phyloP scores from a whole-genome alignment of 2,888 invertebrate genomes.

The Andrena trimmerana region DNA sequence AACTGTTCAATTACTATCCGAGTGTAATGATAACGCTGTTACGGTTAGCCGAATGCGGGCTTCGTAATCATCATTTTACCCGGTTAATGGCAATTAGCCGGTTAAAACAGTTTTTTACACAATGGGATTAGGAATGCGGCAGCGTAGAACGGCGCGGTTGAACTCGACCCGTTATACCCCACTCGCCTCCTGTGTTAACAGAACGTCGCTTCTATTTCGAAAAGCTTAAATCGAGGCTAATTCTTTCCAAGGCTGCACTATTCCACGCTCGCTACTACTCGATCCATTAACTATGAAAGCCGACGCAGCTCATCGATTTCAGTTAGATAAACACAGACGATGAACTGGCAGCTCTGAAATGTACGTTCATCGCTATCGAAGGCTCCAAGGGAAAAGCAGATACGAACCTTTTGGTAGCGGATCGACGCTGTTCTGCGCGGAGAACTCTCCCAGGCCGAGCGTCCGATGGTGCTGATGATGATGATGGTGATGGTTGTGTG shows the following conservation, averaged over 20 bases:
- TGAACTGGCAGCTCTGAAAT: background rate
- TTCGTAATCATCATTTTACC: background rate
- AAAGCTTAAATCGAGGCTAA: background rate
- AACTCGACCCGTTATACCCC: background rate
- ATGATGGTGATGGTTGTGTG: constrained; percentile 87
- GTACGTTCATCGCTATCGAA: too few species aligned
- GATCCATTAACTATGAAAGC: background rate
- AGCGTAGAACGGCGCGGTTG: background rate
- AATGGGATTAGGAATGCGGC: constrained; percentile 3
- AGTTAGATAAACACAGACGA: background rate
- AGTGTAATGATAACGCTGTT: background rate
- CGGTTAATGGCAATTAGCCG: constrained; percentile 21
- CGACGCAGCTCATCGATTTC: background rate
- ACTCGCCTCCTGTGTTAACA: background rate
- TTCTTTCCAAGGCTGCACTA: background rate
- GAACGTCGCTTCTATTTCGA: background rate
- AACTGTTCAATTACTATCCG: background rate
- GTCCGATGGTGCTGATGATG: constrained; percentile 81
- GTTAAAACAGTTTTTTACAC: background rate
- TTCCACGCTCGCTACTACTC: background rate
- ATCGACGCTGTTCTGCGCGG: constrained; percentile 77
- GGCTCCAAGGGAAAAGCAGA: background rate
- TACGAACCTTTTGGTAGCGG: constrained; percentile 81
- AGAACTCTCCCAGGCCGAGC: constrained; percentile 75
- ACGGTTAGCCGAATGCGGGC: background rate